Percentiles rank a stretch among this genome's conserved stretches.
Conservation (phyloP, 2,113 vertebrate species). For the Chamaetylas fuelleborni region DNA sequence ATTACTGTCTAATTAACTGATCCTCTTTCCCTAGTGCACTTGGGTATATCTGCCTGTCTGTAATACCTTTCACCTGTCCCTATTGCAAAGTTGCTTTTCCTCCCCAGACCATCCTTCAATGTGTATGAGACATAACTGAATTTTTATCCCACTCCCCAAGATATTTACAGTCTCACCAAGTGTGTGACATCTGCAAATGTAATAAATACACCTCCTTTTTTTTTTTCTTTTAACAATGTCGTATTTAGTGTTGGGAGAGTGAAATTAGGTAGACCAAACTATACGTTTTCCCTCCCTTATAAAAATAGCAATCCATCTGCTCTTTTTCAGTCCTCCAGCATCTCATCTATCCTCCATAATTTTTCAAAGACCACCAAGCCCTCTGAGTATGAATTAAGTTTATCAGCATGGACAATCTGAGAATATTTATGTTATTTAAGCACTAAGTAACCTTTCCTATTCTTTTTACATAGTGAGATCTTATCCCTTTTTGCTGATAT, state of each 20-base stretch:
- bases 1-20: background rate
- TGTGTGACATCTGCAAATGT: background rate
- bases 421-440: slow-evolving; percentile 12
- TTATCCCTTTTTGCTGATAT: background rate
- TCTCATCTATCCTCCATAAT: slow-evolving; percentile 4
- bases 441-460: slow-evolving; percentile 1
- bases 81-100: background rate
- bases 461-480: background rate
- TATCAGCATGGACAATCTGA: slow-evolving; percentile 26
- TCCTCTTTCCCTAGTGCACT: background rate
- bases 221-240: background rate
- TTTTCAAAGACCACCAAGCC: slow-evolving; percentile 19
- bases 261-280: background rate
- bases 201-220: background rate
- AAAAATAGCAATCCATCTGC: background rate
- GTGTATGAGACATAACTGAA: background rate
- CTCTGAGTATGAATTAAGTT: slow-evolving; percentile 11
- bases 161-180: background rate
- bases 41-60: background rate
- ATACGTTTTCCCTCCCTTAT: background rate
- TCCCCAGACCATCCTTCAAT: background rate
- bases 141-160: background rate
- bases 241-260: background rate
- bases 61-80: background rate
- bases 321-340: background rate